These are phyloP conservation scores for Poeciliopsis occidentalis DNA, from an alignment of 2,113 vertebrate genomes.

Conservation along the genomic window DNA sequence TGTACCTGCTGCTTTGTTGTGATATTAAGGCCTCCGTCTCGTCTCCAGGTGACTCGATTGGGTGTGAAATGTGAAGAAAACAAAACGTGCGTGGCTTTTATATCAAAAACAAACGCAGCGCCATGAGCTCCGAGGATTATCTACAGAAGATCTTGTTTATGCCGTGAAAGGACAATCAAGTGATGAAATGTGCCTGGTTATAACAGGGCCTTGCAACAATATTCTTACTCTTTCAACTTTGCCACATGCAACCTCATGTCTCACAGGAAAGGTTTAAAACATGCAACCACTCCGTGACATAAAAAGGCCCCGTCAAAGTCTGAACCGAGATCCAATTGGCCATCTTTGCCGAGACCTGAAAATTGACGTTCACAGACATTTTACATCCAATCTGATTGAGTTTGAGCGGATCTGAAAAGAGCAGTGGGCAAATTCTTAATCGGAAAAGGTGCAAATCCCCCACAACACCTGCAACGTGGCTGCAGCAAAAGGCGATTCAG, in stretches of 20 bases:
- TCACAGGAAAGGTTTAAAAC: background rate
- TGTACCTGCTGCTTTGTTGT: constrained; percentile 57
- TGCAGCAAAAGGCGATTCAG: background rate
- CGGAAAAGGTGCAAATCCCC: too few species aligned
- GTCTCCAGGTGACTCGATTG: constrained; percentile 23
- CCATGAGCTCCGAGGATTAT: constrained; percentile 67
- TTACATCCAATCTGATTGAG: background rate
- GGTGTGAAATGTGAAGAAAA: background rate
- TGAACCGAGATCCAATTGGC: background rate
- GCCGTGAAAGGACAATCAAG: too few species aligned
- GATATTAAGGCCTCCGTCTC: constrained; percentile 79
- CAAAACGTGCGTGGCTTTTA: constrained; percentile 70
- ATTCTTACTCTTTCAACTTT: background rate
- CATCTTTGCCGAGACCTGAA: background rate
- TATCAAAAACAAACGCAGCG: constrained; percentile 70
- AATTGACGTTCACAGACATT: background rate
- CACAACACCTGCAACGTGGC: background rate
- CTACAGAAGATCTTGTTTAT: constrained; percentile 75
- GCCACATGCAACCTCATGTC: background rate
- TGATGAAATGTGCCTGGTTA: background rate
- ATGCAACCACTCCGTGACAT: background rate
- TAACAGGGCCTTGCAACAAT: background rate
- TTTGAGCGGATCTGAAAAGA: background rate
- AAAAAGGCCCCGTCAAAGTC: background rate
- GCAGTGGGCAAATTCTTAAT: too few species aligned